Evolutionary conservation across 2,797 vertebrate genomes (phyloP), one percentile per base, ranked within the genome.

Genomic region (Etheostoma perlongum): DNA sequence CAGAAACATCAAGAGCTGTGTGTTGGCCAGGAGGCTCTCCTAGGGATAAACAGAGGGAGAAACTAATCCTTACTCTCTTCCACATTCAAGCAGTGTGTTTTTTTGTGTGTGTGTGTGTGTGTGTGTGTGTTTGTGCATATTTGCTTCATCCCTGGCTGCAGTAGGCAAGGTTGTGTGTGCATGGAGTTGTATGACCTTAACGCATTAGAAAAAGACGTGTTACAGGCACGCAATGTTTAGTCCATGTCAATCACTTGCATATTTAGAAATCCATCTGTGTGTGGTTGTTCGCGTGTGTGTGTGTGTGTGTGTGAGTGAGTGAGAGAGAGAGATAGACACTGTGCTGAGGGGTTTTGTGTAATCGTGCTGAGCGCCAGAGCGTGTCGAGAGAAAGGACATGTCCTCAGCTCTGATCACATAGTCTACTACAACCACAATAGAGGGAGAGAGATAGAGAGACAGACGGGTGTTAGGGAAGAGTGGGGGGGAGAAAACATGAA

Each of bases 311-410:
- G 42, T 79, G 75, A 52, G 48, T n/a, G 23, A 64, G 60, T 78
- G 25, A 78, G 73, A 18, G 67, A 48, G 72, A 33, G 79, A 51
- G 67, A 75, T 52, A 83, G 76, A 81, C 79, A 84, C 68, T 84
- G 81, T 85, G 80, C 85, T 77, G 84, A 87, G 83, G 89, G 88
- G 87, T 85, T 93, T 93, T 94, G 92, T 93, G 93, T 93, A 93
- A 94, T 94, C 90, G 89, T 82, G 86, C 91, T 92, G 90, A 83
- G 91, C 85, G 25, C 74, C 78, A 82, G 89, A 91, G 92, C 92
- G 76, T 93, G 90, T 90, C 90, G 76, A 85, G 89, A 91, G 88
- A 91, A 92, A 93, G 92, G 92, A 93, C 90, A 85, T 90, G 92
- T 92, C 93, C 92, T 93, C 92, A 78, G 85, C 90, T 89, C 90